phyloP scores from a whole-genome alignment of 2,888 invertebrate species.

The Lobophora halterata region DNA sequence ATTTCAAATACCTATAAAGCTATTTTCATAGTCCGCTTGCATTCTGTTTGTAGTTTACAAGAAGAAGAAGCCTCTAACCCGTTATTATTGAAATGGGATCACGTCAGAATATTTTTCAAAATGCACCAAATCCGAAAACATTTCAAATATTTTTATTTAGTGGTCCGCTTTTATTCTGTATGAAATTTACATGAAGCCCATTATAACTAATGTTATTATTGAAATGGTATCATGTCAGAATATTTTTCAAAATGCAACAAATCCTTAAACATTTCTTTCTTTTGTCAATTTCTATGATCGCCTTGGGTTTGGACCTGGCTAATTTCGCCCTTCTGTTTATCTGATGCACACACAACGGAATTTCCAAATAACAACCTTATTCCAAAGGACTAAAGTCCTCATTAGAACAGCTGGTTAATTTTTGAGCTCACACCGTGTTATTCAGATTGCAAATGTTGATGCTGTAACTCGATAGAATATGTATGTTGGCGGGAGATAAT shows the following conservation, averaged over 20 bases:
- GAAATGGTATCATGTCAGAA: no score
- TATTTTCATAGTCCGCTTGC: no score
- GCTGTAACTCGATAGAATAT: slow-evolving; percentile 28
- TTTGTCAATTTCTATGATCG: slow-evolving; percentile 1
- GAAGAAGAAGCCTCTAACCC: no score
- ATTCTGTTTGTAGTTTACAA: no score
- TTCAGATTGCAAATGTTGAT: slow-evolving; percentile 27
- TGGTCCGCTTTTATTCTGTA: no score
- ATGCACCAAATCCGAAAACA: background rate
- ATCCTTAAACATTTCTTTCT: slow-evolving; percentile 5
- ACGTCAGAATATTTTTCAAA: background rate
- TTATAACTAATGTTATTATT: no score
- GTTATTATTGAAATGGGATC: no score
- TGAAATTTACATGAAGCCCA: no score
- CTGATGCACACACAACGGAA: slow-evolving; percentile 16
- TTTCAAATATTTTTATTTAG: no score
- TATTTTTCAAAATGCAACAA: background rate
- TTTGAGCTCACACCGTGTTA: slow-evolving; percentile 20
- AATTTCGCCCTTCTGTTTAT: slow-evolving; percentile 29
- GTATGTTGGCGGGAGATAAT: slow-evolving; percentile 20
- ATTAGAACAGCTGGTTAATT: background rate
- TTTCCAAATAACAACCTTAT: slow-evolving; percentile 12
- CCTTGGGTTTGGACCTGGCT: slow-evolving; percentile 21
- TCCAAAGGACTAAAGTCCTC: background rate
- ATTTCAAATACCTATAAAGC: no score